These are phyloP conservation scores for Lathamus discolor DNA, from an alignment of 2,113 vertebrate genomes.

Conservation along the genomic window DNA sequence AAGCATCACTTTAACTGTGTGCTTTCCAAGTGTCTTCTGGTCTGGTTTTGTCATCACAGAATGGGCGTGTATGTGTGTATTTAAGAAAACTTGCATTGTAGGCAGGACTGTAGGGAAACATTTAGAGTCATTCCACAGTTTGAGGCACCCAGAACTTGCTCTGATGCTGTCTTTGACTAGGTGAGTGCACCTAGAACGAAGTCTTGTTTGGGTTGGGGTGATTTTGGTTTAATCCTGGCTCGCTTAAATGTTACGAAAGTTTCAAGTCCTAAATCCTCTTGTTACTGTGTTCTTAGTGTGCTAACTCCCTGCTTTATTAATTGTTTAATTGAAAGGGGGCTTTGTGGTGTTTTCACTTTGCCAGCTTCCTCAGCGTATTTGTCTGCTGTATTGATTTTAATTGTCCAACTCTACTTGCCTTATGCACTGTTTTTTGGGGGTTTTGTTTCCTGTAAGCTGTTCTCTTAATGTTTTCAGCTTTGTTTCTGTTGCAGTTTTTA, in stretches of 20 bases:
- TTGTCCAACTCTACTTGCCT: background rate
- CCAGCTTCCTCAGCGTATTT: background rate
- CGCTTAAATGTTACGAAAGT: background rate
- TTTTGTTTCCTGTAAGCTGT: background rate
- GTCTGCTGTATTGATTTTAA: background rate
- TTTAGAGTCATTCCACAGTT: background rate
- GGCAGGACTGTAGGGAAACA: background rate
- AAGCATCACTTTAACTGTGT: background rate
- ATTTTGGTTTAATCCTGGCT: background rate
- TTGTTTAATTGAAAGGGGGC: background rate
- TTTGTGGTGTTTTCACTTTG: background rate
- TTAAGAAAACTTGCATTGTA: background rate
- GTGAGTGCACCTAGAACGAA: background rate
- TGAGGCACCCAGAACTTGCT: background rate
- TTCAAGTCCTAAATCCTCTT: conserved; percentile 5
- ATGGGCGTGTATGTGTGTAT: background rate
- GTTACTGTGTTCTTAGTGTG: background rate
- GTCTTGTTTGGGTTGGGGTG: background rate
- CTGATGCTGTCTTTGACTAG: background rate
- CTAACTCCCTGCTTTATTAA: background rate
- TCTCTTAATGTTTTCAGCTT: background rate
- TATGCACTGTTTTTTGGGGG: background rate
- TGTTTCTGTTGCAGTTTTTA: background rate
- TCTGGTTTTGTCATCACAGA: background rate
- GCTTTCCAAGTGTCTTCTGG: background rate